Evolutionary conservation across 2,797 vertebrate species (phyloP).

Genomic region (Channallabes apus): DNA sequence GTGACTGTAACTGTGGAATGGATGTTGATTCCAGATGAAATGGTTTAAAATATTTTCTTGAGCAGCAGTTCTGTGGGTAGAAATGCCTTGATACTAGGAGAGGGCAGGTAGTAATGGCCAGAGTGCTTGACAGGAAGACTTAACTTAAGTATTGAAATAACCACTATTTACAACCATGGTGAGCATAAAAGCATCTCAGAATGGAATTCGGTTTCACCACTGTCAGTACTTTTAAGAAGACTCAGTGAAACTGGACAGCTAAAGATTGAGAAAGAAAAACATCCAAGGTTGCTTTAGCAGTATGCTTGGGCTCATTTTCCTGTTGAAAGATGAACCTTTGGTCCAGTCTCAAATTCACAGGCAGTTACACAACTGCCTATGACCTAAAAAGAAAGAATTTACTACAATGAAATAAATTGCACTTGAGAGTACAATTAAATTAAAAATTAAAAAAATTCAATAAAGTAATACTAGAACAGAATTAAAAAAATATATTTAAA

Average conservation of each 20-base stretch:
- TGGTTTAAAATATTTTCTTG: not conserved
- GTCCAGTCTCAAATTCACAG: not conserved
- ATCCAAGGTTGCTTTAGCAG: not conserved
- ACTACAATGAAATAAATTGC: too few relatives aligned
- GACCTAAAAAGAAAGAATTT: too few relatives aligned
- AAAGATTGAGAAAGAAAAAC: not conserved
- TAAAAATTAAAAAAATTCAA: too few relatives aligned
- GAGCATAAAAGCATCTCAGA: not conserved
- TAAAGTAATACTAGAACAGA: too few relatives aligned
- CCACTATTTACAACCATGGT: not conserved
- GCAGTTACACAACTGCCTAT: too few relatives aligned
- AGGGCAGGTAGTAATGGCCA: not conserved
- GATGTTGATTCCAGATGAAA: not conserved
- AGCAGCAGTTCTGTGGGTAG: not conserved
- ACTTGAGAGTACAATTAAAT: too few relatives aligned
- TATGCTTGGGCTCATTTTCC: not conserved
- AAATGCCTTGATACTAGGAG: not conserved
- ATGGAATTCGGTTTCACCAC: not conserved
- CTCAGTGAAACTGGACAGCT: not conserved
- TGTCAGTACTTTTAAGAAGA: not conserved
- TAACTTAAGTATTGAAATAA: not conserved
- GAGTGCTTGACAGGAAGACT: not conserved
- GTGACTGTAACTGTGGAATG: not conserved
- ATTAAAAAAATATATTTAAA: too few relatives aligned
- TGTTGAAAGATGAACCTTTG: not conserved